Conservation (phyloP, 2,113 vertebrate species). For the Gyps fulvus region DNA sequence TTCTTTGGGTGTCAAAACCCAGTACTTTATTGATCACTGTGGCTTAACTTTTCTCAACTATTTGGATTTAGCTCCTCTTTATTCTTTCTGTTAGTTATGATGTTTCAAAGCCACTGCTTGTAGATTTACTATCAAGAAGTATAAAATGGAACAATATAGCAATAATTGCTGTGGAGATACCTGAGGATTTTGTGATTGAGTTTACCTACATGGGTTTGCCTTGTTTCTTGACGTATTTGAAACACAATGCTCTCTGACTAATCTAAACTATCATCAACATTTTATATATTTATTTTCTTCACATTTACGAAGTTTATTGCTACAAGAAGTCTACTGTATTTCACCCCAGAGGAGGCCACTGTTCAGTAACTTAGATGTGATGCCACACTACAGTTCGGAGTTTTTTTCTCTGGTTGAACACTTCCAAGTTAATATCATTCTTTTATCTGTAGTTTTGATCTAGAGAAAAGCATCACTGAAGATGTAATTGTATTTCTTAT, state of each 20-base stretch:
- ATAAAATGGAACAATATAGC: background rate
- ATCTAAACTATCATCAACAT: background rate
- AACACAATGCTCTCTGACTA: background rate
- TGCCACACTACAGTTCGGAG: background rate
- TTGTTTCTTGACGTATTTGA: background rate
- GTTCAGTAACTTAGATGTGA: background rate
- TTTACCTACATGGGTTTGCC: background rate
- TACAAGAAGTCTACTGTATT: background rate
- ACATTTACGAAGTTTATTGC: background rate
- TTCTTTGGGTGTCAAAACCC: background rate
- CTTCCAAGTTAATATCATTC: background rate
- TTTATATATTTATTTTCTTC: background rate
- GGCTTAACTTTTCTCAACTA: background rate
- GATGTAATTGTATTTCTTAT: background rate
- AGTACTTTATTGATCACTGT: background rate
- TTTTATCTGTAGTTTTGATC: background rate
- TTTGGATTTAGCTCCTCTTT: background rate
- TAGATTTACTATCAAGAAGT: background rate
- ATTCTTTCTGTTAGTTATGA: background rate
- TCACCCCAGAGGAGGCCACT: background rate
- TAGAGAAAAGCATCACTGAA: background rate
- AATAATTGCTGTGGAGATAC: background rate
- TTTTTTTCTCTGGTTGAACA: background rate
- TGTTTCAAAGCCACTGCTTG: background rate
- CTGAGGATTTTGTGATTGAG: background rate